Conservation (phyloP, 2,888 invertebrate genomes). For the Dione juno region DNA sequence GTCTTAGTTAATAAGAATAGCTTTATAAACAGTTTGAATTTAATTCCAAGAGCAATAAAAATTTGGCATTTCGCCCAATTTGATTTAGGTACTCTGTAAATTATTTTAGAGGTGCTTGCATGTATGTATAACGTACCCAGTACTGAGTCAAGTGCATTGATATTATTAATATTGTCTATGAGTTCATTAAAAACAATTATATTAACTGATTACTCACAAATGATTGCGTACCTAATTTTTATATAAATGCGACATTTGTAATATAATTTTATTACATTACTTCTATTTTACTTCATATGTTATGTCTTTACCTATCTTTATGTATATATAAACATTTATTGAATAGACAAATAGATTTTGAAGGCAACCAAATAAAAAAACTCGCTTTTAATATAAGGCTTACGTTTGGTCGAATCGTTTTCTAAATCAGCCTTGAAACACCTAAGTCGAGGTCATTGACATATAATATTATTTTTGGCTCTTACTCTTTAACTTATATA, state of each 20-base stretch:
- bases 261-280: too few species aligned
- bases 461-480: slow-evolving; percentile 18
- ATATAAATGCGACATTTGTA: too few species aligned
- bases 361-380: slow-evolving; percentile 38
- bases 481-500: slow-evolving; percentile 1
- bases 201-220: background rate
- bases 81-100: background rate
- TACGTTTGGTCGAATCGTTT: slow-evolving; percentile 26
- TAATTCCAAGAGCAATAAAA: slow-evolving; percentile 15
- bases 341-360: slow-evolving; percentile 8
- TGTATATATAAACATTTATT: background rate
- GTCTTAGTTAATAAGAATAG: too few species aligned
- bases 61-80: slow-evolving; percentile 1
- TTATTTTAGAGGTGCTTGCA: too few species aligned
- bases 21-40: background rate
- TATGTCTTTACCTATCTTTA: too few species aligned
- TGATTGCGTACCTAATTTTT: background rate
- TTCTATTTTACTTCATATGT: too few species aligned
- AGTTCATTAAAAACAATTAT: background rate
- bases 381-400: slow-evolving; percentile 31
- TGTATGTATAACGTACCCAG: too few species aligned
- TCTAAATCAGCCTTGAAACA: slow-evolving; percentile 31
- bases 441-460: slow-evolving; percentile 39
- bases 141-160: background rate
- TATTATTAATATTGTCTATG: background rate